phyloP scores from a whole-genome alignment of 1,140 invertebrate species.

The Nomia melanderi region DNA sequence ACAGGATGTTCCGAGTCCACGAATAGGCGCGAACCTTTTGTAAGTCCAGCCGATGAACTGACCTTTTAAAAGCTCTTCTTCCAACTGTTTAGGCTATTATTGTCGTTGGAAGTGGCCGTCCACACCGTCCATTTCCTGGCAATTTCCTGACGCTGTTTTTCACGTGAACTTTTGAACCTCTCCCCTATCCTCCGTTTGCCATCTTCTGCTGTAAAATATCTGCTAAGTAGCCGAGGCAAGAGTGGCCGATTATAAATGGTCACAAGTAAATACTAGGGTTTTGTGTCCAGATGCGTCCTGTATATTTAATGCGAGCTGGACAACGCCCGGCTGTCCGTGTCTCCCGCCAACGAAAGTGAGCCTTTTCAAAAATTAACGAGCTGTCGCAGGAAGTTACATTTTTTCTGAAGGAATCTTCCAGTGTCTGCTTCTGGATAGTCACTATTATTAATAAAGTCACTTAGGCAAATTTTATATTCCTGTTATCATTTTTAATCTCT shows the following conservation, averaged over 20 bases:
- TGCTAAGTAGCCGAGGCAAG: conserved; percentile 72
- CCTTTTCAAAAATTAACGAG: conserved; percentile 47
- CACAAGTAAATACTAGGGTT: conserved; percentile 66
- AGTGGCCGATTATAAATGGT: conserved; percentile 72
- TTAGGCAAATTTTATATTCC: not conserved
- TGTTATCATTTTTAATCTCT: not conserved
- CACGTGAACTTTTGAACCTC: conserved; percentile 74
- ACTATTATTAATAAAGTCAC: not conserved
- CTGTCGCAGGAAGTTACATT: conserved; percentile 32
- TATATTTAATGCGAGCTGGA: conserved; percentile 60
- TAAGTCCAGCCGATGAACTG: conserved; percentile 30
- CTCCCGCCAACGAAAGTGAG: conserved; percentile 41
- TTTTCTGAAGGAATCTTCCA: not conserved
- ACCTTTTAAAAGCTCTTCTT: conserved; percentile 62
- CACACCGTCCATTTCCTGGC: conserved; percentile 71
- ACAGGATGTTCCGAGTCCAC: not conserved
- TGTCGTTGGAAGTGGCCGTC: conserved; percentile 59
- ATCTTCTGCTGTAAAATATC: conserved; percentile 70
- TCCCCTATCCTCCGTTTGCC: not conserved
- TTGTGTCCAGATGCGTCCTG: conserved; percentile 73
- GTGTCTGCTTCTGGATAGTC: not conserved
- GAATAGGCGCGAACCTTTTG: conserved; percentile 49
- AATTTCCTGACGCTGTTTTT: conserved; percentile 78
- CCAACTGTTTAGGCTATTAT: conserved; percentile 60
- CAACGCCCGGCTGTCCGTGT: conserved; percentile 13